A percentile compares a stretch with the other conserved stretches of the same genome.
Conservation (phyloP, 2,888 invertebrate genomes). For the Tetheella fluctuosa region DNA sequence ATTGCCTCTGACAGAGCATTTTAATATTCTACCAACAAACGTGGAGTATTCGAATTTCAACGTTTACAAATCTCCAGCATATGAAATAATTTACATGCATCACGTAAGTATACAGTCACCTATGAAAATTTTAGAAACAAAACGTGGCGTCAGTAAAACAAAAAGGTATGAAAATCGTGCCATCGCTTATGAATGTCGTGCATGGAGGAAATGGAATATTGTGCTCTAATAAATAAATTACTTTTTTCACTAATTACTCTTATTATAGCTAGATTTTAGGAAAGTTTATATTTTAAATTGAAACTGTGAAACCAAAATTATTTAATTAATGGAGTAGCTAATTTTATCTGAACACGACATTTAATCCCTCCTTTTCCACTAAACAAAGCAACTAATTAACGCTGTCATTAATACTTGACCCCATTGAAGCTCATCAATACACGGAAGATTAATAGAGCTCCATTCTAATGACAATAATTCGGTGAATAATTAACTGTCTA, state of each 20-base stretch:
- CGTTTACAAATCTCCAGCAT: conserved; percentile 67
- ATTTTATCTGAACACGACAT: neutral
- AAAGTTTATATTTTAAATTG: too few species aligned
- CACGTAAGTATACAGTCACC: conserved; percentile 60
- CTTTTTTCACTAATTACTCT: too few species aligned
- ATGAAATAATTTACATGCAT: conserved; percentile 67
- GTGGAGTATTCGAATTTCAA: conserved; percentile 75
- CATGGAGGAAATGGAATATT: neutral
- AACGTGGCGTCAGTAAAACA: neutral
- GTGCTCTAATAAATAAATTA: neutral
- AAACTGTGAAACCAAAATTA: too few species aligned
- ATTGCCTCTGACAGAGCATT: conserved; percentile 75
- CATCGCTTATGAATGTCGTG: neutral
- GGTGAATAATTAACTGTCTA: conserved; percentile 35
- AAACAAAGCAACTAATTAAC: conserved; percentile 18
- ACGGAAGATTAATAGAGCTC: conserved; percentile 29
- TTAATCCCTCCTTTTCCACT: conserved; percentile 2
- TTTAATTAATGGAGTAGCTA: neutral
- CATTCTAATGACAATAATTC: conserved; percentile 36
- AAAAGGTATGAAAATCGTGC: neutral
- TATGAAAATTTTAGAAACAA: neutral
- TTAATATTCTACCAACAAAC: conserved; percentile 76
- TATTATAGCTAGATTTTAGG: too few species aligned
- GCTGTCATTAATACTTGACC: conserved; percentile 10
- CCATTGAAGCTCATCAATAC: conserved; percentile 10